These are phyloP conservation scores for Muschampia plurimacula DNA, from an alignment of 2,888 invertebrate genomes.

Conservation along the genomic window DNA sequence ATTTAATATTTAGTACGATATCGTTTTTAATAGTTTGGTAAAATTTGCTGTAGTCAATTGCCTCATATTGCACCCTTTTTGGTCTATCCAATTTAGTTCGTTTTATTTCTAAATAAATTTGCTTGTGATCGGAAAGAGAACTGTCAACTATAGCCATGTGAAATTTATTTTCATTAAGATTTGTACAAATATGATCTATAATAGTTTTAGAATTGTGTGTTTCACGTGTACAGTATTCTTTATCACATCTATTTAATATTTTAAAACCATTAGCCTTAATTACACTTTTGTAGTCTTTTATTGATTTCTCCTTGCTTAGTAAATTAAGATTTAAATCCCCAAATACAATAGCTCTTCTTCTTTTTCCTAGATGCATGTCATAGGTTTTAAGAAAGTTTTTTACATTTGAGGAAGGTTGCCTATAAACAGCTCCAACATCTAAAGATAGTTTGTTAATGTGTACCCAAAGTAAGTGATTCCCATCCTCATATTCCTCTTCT, in stretches of 20 bases:
- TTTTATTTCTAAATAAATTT: conserved; percentile 5
- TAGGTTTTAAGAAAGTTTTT: conserved; percentile 8
- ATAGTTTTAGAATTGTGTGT: background rate
- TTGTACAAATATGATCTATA: background rate
- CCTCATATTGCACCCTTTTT: conserved; percentile 23
- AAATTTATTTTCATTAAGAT: background rate
- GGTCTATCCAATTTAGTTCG: background rate
- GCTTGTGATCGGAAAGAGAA: background rate
- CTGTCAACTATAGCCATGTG: background rate
- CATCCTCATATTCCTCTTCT: conserved; percentile 19
- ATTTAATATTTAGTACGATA: background rate
- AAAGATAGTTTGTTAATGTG: conserved; percentile 26
- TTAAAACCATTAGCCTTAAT: background rate
- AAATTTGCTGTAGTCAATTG: conserved; percentile 26
- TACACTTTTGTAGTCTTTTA: background rate
- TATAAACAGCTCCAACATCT: conserved; percentile 28
- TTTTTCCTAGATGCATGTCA: background rate
- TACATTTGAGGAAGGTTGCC: conserved; percentile 1
- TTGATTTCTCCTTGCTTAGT: background rate
- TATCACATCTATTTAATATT: background rate
- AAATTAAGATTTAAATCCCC: conserved; percentile 2
- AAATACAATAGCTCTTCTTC: background rate
- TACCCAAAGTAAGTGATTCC: conserved; percentile 32
- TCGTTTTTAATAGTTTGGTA: background rate
- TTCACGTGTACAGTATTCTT: background rate